Percentiles rank a stretch among this genome's conserved stretches.
Conservation (phyloP, 2,797 vertebrate genomes). For the Kryptolebias ocellatus region DNA sequence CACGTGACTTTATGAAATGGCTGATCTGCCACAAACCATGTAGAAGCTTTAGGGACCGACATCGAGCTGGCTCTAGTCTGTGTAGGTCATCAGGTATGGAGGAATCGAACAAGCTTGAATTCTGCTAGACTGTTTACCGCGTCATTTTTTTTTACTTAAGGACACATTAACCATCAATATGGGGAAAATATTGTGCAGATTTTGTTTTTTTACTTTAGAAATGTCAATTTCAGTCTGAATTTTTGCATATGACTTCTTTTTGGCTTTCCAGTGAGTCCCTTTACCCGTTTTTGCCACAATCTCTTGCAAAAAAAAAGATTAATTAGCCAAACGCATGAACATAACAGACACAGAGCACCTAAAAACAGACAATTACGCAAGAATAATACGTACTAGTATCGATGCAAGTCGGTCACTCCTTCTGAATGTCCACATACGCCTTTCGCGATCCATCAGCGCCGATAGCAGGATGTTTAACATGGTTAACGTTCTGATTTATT, state of each 20-base stretch:
- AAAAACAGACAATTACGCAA: slow-evolving; percentile 11
- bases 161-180: too few relatives aligned
- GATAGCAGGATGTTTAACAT: slow-evolving; percentile 85
- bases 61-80: too few relatives aligned
- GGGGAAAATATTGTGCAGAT: too few relatives aligned
- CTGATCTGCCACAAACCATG: background rate
- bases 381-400: slow-evolving; percentile 77
- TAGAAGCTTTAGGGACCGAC: too few relatives aligned
- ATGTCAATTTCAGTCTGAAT: too few relatives aligned
- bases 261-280: too few relatives aligned
- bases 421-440: slow-evolving; percentile 77
- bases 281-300: slow-evolving; percentile 7
- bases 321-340: background rate
- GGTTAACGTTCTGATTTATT: slow-evolving; percentile 28
- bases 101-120: too few relatives aligned
- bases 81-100: too few relatives aligned
- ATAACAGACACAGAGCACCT: slow-evolving; percentile 4
- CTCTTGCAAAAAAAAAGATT: background rate
- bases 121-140: too few relatives aligned
- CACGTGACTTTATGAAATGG: slow-evolving; percentile 14
- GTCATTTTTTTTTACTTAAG: too few relatives aligned
- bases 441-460: slow-evolving; percentile 79
- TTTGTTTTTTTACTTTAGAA: too few relatives aligned
- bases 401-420: slow-evolving; percentile 80
- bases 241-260: too few relatives aligned